Evolutionary conservation across 2,888 invertebrate genomes (phyloP).

Genomic region (Ophion ellenae): DNA sequence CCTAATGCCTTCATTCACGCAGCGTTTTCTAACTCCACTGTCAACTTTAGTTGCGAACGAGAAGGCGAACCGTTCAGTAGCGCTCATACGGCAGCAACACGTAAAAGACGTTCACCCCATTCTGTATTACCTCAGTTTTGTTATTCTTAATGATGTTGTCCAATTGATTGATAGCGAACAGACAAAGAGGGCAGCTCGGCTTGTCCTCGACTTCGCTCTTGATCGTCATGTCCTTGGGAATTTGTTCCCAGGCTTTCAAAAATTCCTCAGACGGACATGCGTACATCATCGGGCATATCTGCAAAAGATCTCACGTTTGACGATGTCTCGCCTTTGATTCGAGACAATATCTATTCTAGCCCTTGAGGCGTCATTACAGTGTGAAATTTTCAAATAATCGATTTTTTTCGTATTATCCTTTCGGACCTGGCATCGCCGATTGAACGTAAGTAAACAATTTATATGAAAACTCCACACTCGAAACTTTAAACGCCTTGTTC

Average conservation of each 20-base stretch:
- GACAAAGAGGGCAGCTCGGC: slow-evolving; percentile 92
- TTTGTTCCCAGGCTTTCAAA: slow-evolving; percentile 77
- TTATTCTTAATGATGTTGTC: slow-evolving; percentile 90
- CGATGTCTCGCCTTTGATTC: not conserved
- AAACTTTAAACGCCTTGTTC: no score
- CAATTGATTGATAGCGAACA: slow-evolving; percentile 92
- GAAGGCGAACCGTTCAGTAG: not conserved
- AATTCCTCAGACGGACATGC: slow-evolving; percentile 87
- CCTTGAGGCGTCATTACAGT: no score
- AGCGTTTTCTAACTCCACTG: no score
- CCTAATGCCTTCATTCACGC: not conserved
- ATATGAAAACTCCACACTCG: no score
- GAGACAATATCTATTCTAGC: slow-evolving; percentile 57
- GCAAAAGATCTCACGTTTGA: not conserved
- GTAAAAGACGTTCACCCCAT: no score
- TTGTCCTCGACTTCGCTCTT: slow-evolving; percentile 85
- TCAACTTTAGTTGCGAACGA: not conserved
- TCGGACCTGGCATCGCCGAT: no score
- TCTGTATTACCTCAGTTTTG: slow-evolving; percentile 88
- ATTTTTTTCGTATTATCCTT: no score
- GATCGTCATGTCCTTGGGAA: slow-evolving; percentile 84
- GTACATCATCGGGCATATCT: slow-evolving; percentile 90
- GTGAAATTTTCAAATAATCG: no score
- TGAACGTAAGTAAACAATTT: no score
- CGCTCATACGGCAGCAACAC: no score